Conservation (phyloP, 1,140 invertebrate genomes). For the Zaprionus ornatus region DNA sequence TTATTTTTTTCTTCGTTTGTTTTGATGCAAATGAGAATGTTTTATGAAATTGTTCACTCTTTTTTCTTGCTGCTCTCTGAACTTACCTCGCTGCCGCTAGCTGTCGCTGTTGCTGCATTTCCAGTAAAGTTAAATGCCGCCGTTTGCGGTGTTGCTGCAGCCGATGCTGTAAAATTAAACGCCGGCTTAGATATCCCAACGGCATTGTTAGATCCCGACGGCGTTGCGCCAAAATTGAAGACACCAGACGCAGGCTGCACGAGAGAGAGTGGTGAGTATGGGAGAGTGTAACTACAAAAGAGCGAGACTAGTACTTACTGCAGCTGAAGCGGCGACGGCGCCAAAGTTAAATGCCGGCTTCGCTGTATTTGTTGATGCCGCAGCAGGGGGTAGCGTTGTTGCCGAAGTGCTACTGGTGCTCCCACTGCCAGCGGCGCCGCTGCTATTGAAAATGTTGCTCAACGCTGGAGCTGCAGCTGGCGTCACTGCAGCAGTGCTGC, state of each 20-base stretch:
- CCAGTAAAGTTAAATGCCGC: conserved; percentile 58
- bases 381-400: conserved; percentile 32
- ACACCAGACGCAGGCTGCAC: conserved; percentile 29
- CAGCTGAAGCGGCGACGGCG: conserved; percentile 20
- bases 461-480: conserved; percentile 17
- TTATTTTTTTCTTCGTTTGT: neutral
- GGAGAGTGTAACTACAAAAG: neutral
- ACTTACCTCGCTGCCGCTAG: conserved; percentile 50
- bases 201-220: conserved; percentile 6
- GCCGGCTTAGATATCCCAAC: conserved; percentile 39
- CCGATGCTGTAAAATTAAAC: conserved; percentile 60
- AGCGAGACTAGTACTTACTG: conserved; percentile 36
- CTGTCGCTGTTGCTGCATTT: conserved; percentile 15
- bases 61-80: neutral
- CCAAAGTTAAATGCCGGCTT: conserved; percentile 67
- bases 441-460: conserved; percentile 46
- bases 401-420: conserved; percentile 10
- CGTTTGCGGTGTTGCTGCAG: conserved; percentile 34
- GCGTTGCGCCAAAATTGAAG: conserved; percentile 53
- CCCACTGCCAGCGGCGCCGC: neutral
- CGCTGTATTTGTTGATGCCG: conserved; percentile 20
- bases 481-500: neutral
- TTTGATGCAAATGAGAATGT: neutral
- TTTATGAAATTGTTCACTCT: neutral
- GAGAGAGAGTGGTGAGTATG: neutral